Evolutionary conservation across 2,113 vertebrate genomes (phyloP).

Genomic region (Lates calcarifer): DNA sequence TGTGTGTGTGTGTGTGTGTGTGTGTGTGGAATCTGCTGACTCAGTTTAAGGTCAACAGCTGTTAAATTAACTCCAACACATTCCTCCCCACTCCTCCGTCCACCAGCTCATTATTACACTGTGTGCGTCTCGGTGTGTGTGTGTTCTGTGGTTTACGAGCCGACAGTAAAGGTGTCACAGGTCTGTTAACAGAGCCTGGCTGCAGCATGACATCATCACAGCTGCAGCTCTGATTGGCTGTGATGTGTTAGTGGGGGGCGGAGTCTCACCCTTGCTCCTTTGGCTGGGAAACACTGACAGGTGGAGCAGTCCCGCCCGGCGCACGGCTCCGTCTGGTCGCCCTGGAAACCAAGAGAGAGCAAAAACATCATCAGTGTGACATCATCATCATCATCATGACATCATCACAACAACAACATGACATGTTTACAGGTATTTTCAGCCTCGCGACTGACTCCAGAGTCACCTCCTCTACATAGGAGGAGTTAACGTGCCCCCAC

Average conservation of each 20-base stretch:
- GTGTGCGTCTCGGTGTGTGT: neutral
- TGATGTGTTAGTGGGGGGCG: neutral
- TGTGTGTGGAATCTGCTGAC: conserved; percentile 44
- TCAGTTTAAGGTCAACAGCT: conserved; percentile 31
- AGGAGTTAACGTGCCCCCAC: too few relatives aligned
- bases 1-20: conserved; percentile 15
- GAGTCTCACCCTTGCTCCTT: conserved; percentile 88
- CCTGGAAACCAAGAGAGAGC: conserved; percentile 68
- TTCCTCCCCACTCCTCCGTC: conserved; percentile 48
- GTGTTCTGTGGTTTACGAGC: neutral
- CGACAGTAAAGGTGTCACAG: conserved; percentile 18
- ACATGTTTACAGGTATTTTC: neutral
- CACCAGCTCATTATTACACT: neutral
- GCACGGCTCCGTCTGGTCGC: conserved; percentile 74
- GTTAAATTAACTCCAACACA: conserved; percentile 40
- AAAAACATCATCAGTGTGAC: neutral
- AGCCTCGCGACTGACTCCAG: too few relatives aligned
- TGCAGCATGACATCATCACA: conserved; percentile 20
- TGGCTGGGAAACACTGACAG: conserved; percentile 88
- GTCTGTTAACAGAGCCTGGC: conserved; percentile 10
- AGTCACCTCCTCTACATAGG: too few relatives aligned
- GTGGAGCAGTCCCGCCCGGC: conserved; percentile 85
- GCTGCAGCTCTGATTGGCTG: conserved; percentile 35
- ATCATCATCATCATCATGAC: conserved; percentile 1
- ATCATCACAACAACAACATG: neutral